phyloP scores from a whole-genome alignment of 2,113 vertebrate species.

The Narcine bancroftii region DNA sequence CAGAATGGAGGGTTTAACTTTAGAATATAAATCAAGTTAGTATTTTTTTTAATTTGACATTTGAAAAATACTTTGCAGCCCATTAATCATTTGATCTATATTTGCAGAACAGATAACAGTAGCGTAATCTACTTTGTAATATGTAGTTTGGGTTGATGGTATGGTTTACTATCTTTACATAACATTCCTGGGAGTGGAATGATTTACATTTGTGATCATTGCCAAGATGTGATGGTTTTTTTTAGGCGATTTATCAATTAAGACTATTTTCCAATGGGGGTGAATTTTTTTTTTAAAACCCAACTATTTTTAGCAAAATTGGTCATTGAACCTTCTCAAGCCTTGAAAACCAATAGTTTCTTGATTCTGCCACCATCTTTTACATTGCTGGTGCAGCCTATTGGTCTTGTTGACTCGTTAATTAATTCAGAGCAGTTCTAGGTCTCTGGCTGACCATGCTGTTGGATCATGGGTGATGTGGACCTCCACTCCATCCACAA shows the following conservation, averaged over 20 bases:
- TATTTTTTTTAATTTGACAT: neutral
- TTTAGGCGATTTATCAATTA: too few relatives aligned
- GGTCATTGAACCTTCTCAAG: neutral
- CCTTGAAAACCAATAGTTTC: neutral
- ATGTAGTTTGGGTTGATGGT: neutral
- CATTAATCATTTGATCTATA: neutral
- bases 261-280: too few relatives aligned
- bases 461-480: neutral
- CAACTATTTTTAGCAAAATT: neutral
- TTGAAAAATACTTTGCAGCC: neutral
- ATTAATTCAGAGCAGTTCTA: neutral
- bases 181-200: neutral
- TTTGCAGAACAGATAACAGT: neutral
- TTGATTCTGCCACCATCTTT: neutral
- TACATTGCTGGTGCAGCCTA: neutral
- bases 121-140: neutral
- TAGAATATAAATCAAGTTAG: neutral
- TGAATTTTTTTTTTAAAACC: too few relatives aligned
- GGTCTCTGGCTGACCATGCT: neutral
- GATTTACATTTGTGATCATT: neutral
- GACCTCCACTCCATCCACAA: neutral
- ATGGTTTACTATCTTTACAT: neutral
- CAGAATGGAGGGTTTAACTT: neutral
- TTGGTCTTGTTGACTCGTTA: neutral
- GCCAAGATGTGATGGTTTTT: too few relatives aligned